Evolutionary conservation across 2,113 vertebrate genomes (phyloP).

Genomic region (Tapirus terrestris): DNA sequence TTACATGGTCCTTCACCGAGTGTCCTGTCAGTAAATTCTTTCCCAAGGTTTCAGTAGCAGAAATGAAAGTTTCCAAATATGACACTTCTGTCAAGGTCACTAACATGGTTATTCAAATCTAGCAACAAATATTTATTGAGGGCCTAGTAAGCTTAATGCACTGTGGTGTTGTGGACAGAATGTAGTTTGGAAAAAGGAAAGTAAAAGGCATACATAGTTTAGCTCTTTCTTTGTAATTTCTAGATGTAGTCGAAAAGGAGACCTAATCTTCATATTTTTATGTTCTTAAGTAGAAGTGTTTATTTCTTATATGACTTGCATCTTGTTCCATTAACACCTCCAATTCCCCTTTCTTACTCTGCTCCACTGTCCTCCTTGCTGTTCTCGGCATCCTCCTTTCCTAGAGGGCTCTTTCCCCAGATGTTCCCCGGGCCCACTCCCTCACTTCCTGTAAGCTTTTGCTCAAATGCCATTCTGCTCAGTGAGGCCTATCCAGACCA

Average conservation of each 20-base stretch:
- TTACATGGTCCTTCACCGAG: not conserved
- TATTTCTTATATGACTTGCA: not conserved
- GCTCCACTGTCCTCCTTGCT: not conserved
- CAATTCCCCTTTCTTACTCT: not conserved
- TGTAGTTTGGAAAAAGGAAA: not conserved
- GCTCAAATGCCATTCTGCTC: not conserved
- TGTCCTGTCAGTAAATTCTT: not conserved
- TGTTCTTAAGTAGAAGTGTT: not conserved
- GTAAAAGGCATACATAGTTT: not conserved
- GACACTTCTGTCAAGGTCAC: not conserved
- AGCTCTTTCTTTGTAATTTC: constrained; percentile 30
- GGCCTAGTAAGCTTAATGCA: not conserved
- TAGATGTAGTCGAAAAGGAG: not conserved
- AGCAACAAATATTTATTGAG: constrained; percentile 16
- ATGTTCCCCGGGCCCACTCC: not conserved
- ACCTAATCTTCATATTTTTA: constrained; percentile 19
- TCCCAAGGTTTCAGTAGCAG: not conserved
- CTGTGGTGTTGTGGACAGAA: not conserved
- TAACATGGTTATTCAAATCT: not conserved
- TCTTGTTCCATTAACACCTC: not conserved
- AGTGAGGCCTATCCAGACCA: not conserved
- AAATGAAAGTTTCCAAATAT: constrained; percentile 11
- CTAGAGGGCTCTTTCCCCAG: not conserved
- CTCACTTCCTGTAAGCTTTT: constrained; percentile 1
- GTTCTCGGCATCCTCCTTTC: not conserved